phyloP scores from a whole-genome alignment of 2,113 vertebrate species.

The Hypanus sabinus region DNA sequence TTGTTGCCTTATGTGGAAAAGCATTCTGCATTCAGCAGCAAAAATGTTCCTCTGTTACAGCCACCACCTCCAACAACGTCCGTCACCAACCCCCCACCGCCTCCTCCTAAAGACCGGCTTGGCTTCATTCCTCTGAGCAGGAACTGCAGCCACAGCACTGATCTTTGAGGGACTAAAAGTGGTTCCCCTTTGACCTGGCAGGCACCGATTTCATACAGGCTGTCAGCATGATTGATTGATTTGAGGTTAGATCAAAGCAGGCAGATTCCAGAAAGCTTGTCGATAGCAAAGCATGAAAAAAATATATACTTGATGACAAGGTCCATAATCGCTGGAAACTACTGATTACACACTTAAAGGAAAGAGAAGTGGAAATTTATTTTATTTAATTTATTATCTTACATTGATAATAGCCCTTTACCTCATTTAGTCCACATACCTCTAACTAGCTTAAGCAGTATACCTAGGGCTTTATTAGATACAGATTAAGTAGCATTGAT shows the following conservation, averaged over 20 bases:
- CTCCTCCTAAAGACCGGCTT: conserved; percentile 16
- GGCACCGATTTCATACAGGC: conserved; percentile 32
- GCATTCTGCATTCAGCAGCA: conserved; percentile 11
- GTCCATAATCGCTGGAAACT: conserved; percentile 29
- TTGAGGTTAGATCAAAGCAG: conserved; percentile 33
- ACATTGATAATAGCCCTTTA: not conserved
- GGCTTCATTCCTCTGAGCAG: conserved; percentile 30
- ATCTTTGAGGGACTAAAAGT: conserved; percentile 28
- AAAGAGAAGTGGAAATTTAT: not conserved
- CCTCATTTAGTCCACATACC: conserved; percentile 2
- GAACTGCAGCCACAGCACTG: conserved; percentile 6
- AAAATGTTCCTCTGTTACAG: not conserved
- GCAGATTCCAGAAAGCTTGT: conserved; percentile 36
- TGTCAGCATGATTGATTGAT: conserved; percentile 36
- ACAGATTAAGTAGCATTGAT: conserved; percentile 44
- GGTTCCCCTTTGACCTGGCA: conserved; percentile 31
- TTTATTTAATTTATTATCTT: not conserved
- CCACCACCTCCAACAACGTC: not conserved
- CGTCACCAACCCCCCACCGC: not conserved
- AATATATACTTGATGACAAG: conserved; percentile 29
- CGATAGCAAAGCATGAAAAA: conserved; percentile 32
- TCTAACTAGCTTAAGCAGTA: not conserved
- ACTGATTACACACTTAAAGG: conserved; percentile 9
- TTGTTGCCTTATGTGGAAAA: not conserved
- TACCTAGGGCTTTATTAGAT: conserved; percentile 38